A percentile compares a stretch with the other conserved stretches of the same genome.
Conservation (phyloP, 2,888 invertebrate species). For the Antheraea yamamai region DNA sequence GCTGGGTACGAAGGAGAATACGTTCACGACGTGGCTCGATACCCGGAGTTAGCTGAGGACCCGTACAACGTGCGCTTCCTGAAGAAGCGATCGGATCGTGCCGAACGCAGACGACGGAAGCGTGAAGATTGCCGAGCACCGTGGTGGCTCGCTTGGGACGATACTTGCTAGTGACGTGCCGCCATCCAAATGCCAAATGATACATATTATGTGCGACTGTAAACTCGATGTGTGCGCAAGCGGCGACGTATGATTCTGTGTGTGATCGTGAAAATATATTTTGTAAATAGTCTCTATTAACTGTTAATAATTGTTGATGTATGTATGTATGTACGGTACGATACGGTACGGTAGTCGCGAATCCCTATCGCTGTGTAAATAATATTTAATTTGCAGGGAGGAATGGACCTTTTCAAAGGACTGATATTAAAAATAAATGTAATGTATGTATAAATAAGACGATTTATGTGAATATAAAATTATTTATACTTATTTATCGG, state of each 20-base stretch:
- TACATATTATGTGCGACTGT: constrained; percentile 57
- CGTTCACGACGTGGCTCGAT: constrained; percentile 93
- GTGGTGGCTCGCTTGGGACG: constrained; percentile 77
- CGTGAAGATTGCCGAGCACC: constrained; percentile 77
- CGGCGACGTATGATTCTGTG: constrained; percentile 66
- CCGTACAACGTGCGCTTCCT: constrained; percentile 96
- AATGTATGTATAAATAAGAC: constrained; percentile 81
- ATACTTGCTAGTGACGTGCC: constrained; percentile 75
- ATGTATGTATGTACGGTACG: constrained; percentile 71
- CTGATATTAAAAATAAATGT: constrained; percentile 81
- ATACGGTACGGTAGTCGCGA: constrained; percentile 74
- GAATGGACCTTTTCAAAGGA: constrained; percentile 83
- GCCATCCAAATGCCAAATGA: constrained; percentile 80
- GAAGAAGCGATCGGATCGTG: constrained; percentile 88
- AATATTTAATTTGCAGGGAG: constrained; percentile 82
- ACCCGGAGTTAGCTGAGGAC: constrained; percentile 97
- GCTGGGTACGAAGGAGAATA: constrained; percentile 95
- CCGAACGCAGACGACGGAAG: constrained; percentile 88
- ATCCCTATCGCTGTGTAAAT: constrained; percentile 82
- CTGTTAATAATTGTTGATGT: constrained; percentile 81
- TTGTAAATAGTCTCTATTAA: constrained; percentile 82
- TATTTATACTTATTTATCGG: constrained; percentile 83
- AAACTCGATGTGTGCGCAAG: constrained; percentile 58
- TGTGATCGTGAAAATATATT: constrained; percentile 71
- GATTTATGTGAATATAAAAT: constrained; percentile 82